Evolutionary conservation across 2,797 vertebrate species (phyloP), one percentile per base, ranked within the genome.

Genomic region (Eospalax fontanierii): DNA sequence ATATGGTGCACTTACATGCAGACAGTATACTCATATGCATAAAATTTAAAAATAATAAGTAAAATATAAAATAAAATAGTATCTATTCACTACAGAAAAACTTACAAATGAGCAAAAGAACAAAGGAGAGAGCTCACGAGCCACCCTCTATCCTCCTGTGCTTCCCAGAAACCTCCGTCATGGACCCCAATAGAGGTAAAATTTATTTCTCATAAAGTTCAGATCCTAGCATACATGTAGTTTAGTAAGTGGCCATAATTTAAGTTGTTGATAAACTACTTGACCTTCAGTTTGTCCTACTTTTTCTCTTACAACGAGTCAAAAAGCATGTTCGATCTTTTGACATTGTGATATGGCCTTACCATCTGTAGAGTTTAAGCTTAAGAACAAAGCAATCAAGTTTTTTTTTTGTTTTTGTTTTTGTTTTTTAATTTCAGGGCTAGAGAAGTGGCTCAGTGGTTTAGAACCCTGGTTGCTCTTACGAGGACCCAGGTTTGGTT

Each of bases 181-280:
- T 54, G n/a, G 30, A 66, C 35, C 26, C 43, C 87, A 85, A 12
- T 19, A 54, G 61, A 70, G 66, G 28, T 50, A 70, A 33, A 65
- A 43, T 76, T 71, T 46, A 66, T 11, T 73, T 75, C 57, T 91
- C 38, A 26, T 28, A 76, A 79, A 96, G 24, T 21, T 75, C 71
- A 43, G 7, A 73, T 92, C 61, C 50, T 30, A 50, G 21, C 26
- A 43, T 19, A 40, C 28, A 78, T n/a, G 14, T 35, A 59, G 1
- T 90, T 89, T 76, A 50, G 50, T 43, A 84, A 96, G 46, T 68
- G 38, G 28, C 40, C 63, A 78, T 43, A 54, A 89, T 73, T 83
- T 73, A 84, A 84, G 19, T 54, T 88, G 61, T 33, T 4, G 30
- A 70, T 61, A 76, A 61, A 83, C 65, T 33, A 81, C 24, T 28